Conservation (phyloP, 2,888 invertebrate genomes). For the Apamea sordens region DNA sequence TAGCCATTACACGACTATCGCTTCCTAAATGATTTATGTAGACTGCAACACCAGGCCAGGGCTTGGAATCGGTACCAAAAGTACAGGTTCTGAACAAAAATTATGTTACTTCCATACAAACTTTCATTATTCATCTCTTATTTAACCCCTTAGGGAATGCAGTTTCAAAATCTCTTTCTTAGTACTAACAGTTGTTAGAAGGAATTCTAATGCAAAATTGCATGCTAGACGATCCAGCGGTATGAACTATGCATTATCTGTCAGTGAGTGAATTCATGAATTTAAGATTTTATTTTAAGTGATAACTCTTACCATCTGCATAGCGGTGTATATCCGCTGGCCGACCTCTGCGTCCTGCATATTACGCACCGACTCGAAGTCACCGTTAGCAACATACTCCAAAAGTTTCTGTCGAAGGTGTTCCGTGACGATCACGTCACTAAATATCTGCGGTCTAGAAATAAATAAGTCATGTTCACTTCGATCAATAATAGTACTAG, state of each 20-base stretch:
- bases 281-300: neutral
- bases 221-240: neutral
- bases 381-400: slow-evolving; percentile 82
- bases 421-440: slow-evolving; percentile 72
- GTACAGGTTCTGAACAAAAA: neutral
- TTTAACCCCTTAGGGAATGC: neutral
- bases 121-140: neutral
- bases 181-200: neutral
- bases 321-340: slow-evolving; percentile 93
- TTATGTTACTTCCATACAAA: neutral
- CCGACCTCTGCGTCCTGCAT: slow-evolving; percentile 94
- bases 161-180: neutral
- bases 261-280: neutral
- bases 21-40: too few species aligned
- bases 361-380: slow-evolving; percentile 76
- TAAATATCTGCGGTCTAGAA: slow-evolving; percentile 74
- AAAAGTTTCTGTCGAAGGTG: slow-evolving; percentile 78
- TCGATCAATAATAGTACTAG: too few species aligned
- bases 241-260: neutral
- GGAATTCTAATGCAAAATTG: neutral
- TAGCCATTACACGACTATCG: too few species aligned
- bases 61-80: too few species aligned
- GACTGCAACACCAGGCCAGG: too few species aligned
- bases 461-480: neutral
- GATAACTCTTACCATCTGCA: slow-evolving; percentile 89